phyloP scores from a whole-genome alignment of 2,888 invertebrate species.

The Pachliopta kotzebuea region DNA sequence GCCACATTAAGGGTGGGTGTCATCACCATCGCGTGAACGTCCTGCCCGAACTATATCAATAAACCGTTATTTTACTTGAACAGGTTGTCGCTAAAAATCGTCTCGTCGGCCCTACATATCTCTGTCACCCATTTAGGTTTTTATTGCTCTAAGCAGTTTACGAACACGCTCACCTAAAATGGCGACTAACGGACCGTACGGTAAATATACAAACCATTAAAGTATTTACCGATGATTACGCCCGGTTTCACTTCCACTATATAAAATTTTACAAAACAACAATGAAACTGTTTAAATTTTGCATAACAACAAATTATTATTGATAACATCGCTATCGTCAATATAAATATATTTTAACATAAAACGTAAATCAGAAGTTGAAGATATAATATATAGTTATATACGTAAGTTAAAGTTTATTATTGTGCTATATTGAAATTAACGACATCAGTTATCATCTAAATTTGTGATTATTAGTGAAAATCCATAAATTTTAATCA shows the following conservation, averaged over 20 bases:
- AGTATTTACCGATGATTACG: conserved; percentile 18
- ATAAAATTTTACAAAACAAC: background rate
- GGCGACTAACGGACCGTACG: conserved; percentile 23
- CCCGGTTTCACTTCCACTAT: conserved; percentile 15
- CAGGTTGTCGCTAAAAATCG: conserved; percentile 10
- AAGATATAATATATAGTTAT: background rate
- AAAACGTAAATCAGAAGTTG: background rate
- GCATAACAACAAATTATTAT: background rate
- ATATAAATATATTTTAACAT: background rate
- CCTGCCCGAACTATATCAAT: background rate
- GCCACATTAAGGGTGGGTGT: too few relatives aligned
- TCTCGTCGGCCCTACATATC: conserved; percentile 8
- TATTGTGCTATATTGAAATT: background rate
- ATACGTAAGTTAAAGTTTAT: background rate
- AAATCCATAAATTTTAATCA: conserved; percentile 5
- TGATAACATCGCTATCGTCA: background rate
- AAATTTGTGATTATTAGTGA: background rate
- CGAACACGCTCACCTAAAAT: conserved; percentile 21
- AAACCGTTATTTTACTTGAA: conserved; percentile 7
- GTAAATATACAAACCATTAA: conserved; percentile 22
- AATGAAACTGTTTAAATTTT: background rate
- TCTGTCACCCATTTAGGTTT: conserved; percentile 22
- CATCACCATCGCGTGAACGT: too few relatives aligned
- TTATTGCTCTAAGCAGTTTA: conserved; percentile 23
- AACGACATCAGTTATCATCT: background rate